phyloP scores from a whole-genome alignment of 2,113 vertebrate genomes.

The Dasyprocta punctata region DNA sequence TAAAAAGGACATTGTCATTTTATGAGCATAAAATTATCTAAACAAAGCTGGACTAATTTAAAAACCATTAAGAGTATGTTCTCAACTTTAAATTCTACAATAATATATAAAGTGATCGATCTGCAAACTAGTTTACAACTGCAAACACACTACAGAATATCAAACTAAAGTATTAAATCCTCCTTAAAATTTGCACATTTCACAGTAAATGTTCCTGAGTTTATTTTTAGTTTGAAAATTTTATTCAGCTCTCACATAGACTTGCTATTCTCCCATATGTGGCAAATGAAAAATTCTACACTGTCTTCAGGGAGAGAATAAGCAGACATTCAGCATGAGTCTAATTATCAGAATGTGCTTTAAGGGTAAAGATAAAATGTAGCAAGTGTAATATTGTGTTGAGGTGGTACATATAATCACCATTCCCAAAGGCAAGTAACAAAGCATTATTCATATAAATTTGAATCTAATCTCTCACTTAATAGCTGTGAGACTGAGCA shows the following conservation, averaged over 20 bases:
- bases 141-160: not conserved
- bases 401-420: not conserved
- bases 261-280: not conserved
- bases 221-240: not conserved
- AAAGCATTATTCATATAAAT: not conserved
- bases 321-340: not conserved
- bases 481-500: not conserved
- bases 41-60: not conserved
- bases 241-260: not conserved
- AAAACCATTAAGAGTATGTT: not conserved
- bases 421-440: not conserved
- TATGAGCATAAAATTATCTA: not conserved
- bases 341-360: not conserved
- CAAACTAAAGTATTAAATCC: not conserved
- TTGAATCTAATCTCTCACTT: not conserved
- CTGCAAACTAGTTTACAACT: not conserved
- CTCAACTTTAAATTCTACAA: not conserved
- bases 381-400: not conserved
- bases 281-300: not conserved
- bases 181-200: not conserved
- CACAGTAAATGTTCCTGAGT: not conserved
- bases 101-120: not conserved
- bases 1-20: not conserved
- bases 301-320: not conserved
- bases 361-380: not conserved